phyloP scores from a whole-genome alignment of 2,888 invertebrate species.

The Drosophila pseudotalamancana region DNA sequence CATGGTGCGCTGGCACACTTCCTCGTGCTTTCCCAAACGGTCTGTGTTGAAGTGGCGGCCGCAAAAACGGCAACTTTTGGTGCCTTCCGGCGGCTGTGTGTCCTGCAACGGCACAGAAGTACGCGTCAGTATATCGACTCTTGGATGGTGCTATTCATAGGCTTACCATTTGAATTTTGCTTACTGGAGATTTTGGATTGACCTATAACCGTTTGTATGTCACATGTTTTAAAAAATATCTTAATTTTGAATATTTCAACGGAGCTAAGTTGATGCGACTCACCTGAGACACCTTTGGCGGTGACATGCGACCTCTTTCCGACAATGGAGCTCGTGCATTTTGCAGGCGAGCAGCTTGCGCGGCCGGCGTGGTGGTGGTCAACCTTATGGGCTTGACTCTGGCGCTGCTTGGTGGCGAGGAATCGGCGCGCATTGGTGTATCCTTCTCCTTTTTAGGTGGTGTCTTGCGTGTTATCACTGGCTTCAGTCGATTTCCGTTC shows the following conservation, averaged over 20 bases:
- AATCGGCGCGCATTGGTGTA: background rate
- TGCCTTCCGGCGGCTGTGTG: slow-evolving; percentile 67
- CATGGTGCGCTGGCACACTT: slow-evolving; percentile 92
- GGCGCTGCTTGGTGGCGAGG: slow-evolving; percentile 28
- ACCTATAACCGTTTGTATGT: slow-evolving; percentile 15
- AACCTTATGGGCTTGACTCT: background rate
- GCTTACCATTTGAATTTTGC: slow-evolving; percentile 59
- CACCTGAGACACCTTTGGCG: slow-evolving; percentile 37
- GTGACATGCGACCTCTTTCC: slow-evolving; percentile 15
- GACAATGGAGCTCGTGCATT: background rate
- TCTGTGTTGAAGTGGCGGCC: slow-evolving; percentile 92
- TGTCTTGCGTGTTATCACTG: slow-evolving; percentile 81
- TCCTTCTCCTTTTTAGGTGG: slow-evolving; percentile 55
- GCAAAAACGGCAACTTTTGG: slow-evolving; percentile 89
- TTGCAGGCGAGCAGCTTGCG: slow-evolving; percentile 6
- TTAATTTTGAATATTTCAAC: background rate
- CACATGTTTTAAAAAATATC: background rate
- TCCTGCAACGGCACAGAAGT: slow-evolving; percentile 14
- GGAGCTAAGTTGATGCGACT: slow-evolving; percentile 15
- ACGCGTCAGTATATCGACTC: too few relatives aligned
- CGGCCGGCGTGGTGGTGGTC: background rate
- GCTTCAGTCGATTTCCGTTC: slow-evolving; percentile 78
- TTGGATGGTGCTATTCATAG: too few relatives aligned
- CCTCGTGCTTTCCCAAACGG: slow-evolving; percentile 92
- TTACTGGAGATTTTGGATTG: slow-evolving; percentile 50